Base-by-base conservation (phyloP, 2,113 vertebrate species). In the Trichechus manatus region DNA sequence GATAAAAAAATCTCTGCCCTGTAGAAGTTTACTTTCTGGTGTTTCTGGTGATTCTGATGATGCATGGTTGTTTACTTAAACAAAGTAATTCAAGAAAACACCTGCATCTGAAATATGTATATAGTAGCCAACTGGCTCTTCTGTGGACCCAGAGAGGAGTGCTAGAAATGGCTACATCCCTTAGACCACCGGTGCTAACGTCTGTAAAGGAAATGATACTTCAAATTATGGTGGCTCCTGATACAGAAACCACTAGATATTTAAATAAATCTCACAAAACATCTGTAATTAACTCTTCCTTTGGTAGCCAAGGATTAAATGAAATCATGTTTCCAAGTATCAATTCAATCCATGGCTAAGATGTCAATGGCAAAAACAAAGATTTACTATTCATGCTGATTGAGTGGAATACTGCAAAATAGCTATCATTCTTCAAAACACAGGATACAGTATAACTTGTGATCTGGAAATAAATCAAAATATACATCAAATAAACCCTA, bases 401-500 rank as follows among this genome's bases (percentile, higher is more conserved):
- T 82, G 61, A 81, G 14, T 96, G 36, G 33, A 96, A 96, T 25
- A 82, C 19, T 81, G 9, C 63, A 94, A 39, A 96, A 84, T 44
- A 83, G 36, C 64, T 77, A 87, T 78, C 39, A 83, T n/a, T 91
- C 53, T 96, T 89, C 59, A 97, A 97, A 97, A 94, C 47, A 97
- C 59, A 94, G 88, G 50, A 89, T 61, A 97, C 15, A 90, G 59
- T 85, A 85, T 53, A 97, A 97, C 29, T 85, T 89, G 68, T 93
- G 66, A 97, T 89, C 87, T 97, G 92, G 93, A 97, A 97, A 93
- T 80, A 96, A 86, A 86, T 95, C 56, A 97, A 97, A 97, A 93
- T 78, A 97, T 85, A 88, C 36, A 59, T 86, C 68, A 83, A 93
- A 96, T 86, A 63, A 97, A 93, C 89, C 91, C 78, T 87, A 95